phyloP scores from a whole-genome alignment of 2,797 vertebrate species.

The Leuciscus waleckii region DNA sequence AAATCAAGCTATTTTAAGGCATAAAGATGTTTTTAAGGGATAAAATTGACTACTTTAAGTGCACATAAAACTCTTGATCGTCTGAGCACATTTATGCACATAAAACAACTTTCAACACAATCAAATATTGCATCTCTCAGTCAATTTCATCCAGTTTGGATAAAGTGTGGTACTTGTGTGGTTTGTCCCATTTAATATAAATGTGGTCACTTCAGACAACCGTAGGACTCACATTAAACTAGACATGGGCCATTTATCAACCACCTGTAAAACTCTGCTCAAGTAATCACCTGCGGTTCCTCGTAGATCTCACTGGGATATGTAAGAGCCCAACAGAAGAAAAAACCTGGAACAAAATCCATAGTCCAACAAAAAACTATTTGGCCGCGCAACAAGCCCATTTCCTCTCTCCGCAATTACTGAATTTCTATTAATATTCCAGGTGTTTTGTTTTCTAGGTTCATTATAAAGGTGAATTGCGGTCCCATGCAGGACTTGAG shows the following conservation, averaged over 20 bases:
- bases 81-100: neutral
- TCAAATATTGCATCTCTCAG: too few relatives aligned
- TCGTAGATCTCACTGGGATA: conserved; percentile 37
- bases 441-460: conserved; percentile 56
- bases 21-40: too few relatives aligned
- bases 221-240: conserved; percentile 52
- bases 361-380: conserved; percentile 59
- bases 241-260: conserved; percentile 55
- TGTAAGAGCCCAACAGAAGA: conserved; percentile 48
- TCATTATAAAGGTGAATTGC: conserved; percentile 54
- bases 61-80: too few relatives aligned
- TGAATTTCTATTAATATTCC: conserved; percentile 63
- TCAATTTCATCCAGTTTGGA: conserved; percentile 22
- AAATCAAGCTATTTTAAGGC: too few relatives aligned
- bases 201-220: conserved; percentile 59
- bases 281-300: conserved; percentile 56
- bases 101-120: neutral
- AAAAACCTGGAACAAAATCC: conserved; percentile 60
- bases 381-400: conserved; percentile 60
- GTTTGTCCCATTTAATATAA: conserved; percentile 54
- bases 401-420: conserved; percentile 66
- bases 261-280: conserved; percentile 60
- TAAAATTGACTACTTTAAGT: too few relatives aligned
- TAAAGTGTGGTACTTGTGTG: too few relatives aligned
- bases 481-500: conserved; percentile 36